Base-by-base conservation (phyloP, 2,888 invertebrate species). In the Tipula vernalis region DNA sequence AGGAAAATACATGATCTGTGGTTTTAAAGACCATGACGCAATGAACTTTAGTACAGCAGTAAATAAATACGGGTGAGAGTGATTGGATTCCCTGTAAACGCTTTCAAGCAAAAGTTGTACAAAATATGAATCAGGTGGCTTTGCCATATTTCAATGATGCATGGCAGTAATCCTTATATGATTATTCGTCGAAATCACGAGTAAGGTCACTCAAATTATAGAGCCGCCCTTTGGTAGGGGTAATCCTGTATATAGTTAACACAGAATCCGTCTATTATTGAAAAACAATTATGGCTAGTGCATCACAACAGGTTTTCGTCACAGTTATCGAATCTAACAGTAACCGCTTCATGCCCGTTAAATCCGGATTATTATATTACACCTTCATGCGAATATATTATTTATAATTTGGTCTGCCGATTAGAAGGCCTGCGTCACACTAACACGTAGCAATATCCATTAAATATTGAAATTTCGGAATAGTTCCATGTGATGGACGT, bases 231-330 rank as follows among this genome's bases (percentile, higher is more conserved):
- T n/a, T n/a, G n/a, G n/a, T n/a, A n/a, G n/a, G n/a, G 99, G 91
- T 97, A 99, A 92, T 99, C 99, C 91, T 99, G 98, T 87, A 99
- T 93, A 91, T 99, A 99, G 93, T 99, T 99, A 88, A 99, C 98
- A 91, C 99, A 99, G 99, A 99, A 99, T 92, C 99, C 99, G 89
- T 99, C 99, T 6, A 95, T 96, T 89, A 99, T 99, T 15, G 98
- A 95, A 91, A 97, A 98, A 0, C 99, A 99, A 15, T 96, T 3
- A 98, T 99, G 86, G 98, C 94, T 87, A 99, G 92, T 71, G 96
- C 96, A 91, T 99, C 99, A 99, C 92, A 87, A 92, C 94, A 0
- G 97, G 96, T n/a, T 95, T 95, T 87, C 93, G 93, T 89, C 96
- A 96, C 86, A 99, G 92, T 86, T 95, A 93, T 87, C 99, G 93